Percentiles rank a stretch among this genome's conserved stretches.
These are phyloP conservation scores for Alviniconcha strummeri DNA, from an alignment of 2,888 invertebrate species.

Conservation along the genomic window DNA sequence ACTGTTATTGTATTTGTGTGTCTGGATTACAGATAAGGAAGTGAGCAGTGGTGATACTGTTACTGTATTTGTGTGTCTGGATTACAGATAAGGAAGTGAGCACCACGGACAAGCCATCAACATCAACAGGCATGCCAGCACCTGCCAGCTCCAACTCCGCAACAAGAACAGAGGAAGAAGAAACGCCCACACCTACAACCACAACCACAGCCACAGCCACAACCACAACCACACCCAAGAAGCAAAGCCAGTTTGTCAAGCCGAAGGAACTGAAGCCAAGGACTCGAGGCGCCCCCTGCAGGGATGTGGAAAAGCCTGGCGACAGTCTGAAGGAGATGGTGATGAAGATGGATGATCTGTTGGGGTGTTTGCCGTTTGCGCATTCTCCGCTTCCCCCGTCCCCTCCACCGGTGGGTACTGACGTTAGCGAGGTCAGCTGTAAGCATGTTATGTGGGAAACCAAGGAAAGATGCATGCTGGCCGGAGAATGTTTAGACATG, in stretches of 20 bases:
- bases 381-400: neutral
- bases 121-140: neutral
- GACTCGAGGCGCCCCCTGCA: no score
- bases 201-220: neutral
- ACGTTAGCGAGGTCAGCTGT: no score
- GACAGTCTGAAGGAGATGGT: neutral
- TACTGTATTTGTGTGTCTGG: no score
- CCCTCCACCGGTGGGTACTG: neutral
- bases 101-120: neutral
- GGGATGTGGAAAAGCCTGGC: neutral
- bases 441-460: no score
- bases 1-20: no score
- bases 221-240: neutral
- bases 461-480: no score
- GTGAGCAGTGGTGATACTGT: neutral
- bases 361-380: neutral
- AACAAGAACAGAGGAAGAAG: neutral
- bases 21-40: neutral
- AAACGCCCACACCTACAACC: neutral
- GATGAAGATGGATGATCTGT: neutral
- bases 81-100: neutral
- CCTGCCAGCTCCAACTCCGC: no score
- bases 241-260: neutral
- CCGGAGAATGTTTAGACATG: no score
- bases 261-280: no score